Evolutionary conservation across 2,797 vertebrate species (phyloP), one percentile per base, ranked within the genome.

Genomic region (Amniataba percoides): DNA sequence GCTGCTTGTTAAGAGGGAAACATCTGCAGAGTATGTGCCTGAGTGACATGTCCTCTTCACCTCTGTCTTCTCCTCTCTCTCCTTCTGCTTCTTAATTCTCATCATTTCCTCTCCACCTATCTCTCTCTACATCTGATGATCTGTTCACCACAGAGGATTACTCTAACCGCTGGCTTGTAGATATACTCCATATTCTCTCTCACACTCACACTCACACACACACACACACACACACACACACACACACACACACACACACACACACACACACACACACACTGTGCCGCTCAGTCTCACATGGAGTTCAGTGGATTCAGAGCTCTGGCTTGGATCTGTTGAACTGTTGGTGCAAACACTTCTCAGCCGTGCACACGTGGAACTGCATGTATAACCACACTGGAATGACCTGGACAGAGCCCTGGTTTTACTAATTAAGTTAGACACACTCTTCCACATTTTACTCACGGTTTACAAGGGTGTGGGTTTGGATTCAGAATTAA

Each of bases 31-130:
- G n/a, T 18, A 39, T 52, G 14, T 23, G 34, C 40, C 42, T 21
- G 42, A 71, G 27, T 59, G 62, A 48, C 53, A 53, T 9, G 55
- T 53, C 61, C 55, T 59, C 25, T 51, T 34, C 43, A 49, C 42
- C 42, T 23, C 55, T 5, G 13, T 58, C n/a, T 21, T 18, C 46
- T 53, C 19, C 49, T 48, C 3, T 53, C 61, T 19, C 39, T 25
- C 40, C 16, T 7, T 56, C 23, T 16, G n/a, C 19, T 59, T 36
- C 12, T 43, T 60, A 43, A 39, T 60, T 46, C n/a, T 27, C 59
- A 42, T 49, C 21, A 77, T 69, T 63, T 63, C 74, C 59, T 70
- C 34, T 70, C 31, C n/a, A 52, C 45, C 23, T 52, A 42, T 62
- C 58, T 42, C 51, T 23, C 45, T 43, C n/a, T 67, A 14, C 7